Evolutionary conservation across 2,888 invertebrate species (phyloP).

Genomic region (Pristionchus fissidentatus): DNA sequence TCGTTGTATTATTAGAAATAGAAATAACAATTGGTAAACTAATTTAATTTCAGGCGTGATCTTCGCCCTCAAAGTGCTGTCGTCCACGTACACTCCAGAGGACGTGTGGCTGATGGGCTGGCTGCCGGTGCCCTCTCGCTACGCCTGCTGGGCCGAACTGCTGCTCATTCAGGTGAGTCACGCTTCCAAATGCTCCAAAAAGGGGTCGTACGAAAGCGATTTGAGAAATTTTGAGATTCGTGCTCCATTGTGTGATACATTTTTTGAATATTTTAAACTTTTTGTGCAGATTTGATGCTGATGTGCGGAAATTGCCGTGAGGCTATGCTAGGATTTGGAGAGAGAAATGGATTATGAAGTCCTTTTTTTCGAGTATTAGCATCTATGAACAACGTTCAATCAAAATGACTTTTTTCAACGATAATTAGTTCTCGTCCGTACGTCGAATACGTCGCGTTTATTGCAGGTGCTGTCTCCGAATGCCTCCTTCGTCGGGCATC

Average conservation of each 20-base stretch:
- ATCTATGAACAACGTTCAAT: no score
- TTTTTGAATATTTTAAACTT: background rate
- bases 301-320: background rate
- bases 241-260: no score
- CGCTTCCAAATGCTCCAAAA: no score
- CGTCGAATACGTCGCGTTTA: no score
- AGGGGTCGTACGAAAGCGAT: no score
- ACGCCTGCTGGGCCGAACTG: conserved; percentile 81
- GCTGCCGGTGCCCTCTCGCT: conserved; percentile 78
- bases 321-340: background rate
- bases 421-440: no score
- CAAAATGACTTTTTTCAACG: background rate
- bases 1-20: no score
- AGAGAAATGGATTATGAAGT: background rate
- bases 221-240: no score
- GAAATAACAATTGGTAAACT: no score
- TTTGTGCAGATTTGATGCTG: no score
- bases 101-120: conserved; percentile 74
- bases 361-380: no score
- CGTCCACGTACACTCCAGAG: conserved; percentile 76
- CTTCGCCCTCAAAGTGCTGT: conserved; percentile 81
- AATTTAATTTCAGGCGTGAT: conserved; percentile 80
- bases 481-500: conserved; percentile 82
- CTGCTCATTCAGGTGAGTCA: conserved; percentile 80
- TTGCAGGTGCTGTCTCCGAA: conserved; percentile 79